phyloP scores from a whole-genome alignment of 2,113 vertebrate species.

The Danionella cerebrum region DNA sequence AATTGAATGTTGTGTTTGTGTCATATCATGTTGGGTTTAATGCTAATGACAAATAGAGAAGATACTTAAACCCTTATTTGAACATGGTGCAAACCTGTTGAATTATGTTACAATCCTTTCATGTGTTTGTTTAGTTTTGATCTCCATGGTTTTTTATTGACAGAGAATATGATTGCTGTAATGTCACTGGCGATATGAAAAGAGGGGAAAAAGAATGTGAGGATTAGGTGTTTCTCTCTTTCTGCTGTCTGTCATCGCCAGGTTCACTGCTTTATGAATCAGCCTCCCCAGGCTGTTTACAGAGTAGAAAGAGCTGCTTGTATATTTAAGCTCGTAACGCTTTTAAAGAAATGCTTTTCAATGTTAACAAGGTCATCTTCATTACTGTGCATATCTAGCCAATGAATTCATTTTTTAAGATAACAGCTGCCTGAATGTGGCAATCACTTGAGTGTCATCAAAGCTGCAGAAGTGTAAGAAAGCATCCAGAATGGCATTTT shows the following conservation, averaged over 20 bases:
- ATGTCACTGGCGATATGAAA: constrained; percentile 1
- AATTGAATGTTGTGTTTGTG: no score
- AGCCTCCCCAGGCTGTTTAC: constrained; percentile 20
- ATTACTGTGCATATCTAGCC: background rate
- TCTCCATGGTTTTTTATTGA: background rate
- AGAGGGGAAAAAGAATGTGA: constrained; percentile 32
- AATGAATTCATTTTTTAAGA: background rate
- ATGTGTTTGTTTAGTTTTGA: background rate
- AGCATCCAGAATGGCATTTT: background rate
- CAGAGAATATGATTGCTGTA: background rate
- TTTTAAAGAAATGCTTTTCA: background rate
- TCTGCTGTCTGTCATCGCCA: constrained; percentile 36
- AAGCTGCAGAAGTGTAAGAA: no score
- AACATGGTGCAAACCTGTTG: background rate
- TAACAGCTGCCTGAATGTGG: background rate
- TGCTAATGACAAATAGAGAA: no score
- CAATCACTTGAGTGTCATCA: no score
- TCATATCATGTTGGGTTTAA: no score
- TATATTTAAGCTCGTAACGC: background rate
- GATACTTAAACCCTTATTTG: no score
- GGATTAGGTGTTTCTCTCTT: constrained; percentile 37
- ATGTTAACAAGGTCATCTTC: background rate
- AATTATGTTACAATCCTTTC: background rate
- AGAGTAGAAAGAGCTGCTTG: constrained; percentile 5
- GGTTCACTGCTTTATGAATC: constrained; percentile 22